Conservation (phyloP, 2,113 vertebrate genomes). For the Ovis aries region ARS-UI_Ramb_v3.0 NC_056056.1:177946501-177947000, state of each 20-base stretch:
- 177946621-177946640: too few species aligned
- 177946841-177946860: not conserved
- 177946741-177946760: not conserved
- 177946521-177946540: too few species aligned
- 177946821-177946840: constrained; percentile 58
- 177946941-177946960: constrained; percentile 9
- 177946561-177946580: too few species aligned
- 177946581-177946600: too few species aligned
- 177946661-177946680: not conserved
- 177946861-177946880: accelerated
- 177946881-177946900: not conserved
- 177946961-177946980: not conserved
- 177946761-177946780: not conserved
- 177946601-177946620: too few species aligned
- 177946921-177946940: not conserved
- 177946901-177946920: not conserved
- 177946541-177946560: too few species aligned
- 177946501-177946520: too few species aligned
- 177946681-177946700: too few species aligned
- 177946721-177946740: not conserved
- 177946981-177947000: not conserved
- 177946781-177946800: not conserved
- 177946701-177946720: not conserved
- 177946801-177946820: constrained; percentile 46
- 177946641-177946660: not conserved